Conservation (phyloP, 2,888 invertebrate species). For the Acronicta alni region DNA sequence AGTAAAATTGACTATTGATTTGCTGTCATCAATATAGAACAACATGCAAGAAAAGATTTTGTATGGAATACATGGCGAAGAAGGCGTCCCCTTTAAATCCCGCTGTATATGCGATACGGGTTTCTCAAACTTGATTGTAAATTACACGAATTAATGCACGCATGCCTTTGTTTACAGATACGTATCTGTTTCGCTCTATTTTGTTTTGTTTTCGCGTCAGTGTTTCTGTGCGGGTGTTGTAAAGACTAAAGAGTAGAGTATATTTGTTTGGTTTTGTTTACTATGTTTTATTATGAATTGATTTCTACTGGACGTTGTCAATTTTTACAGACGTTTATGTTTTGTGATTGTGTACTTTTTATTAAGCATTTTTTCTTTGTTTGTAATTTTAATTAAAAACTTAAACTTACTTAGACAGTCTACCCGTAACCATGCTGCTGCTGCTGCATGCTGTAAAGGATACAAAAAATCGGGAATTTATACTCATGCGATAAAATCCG, state of each 20-base stretch:
- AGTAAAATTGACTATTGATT: no score
- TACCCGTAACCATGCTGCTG: no score
- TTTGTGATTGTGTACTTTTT: no score
- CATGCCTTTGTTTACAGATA: constrained; percentile 61
- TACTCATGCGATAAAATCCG: no score
- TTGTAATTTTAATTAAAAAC: no score
- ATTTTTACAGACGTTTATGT: no score
- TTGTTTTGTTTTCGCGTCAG: constrained; percentile 41
- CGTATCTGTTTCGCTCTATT: constrained; percentile 47
- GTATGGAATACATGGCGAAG: neutral
- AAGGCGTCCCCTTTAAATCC: constrained; percentile 29
- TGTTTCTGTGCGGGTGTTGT: constrained; percentile 31
- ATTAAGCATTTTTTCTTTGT: no score
- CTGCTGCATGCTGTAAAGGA: no score
- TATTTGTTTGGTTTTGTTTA: constrained; percentile 12
- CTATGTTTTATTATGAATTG: constrained; percentile 1
- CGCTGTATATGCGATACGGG: constrained; percentile 45
- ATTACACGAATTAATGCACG: constrained; percentile 68
- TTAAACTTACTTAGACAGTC: no score
- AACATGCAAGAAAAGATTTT: neutral
- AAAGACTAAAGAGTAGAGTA: constrained; percentile 19
- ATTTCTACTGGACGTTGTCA: no score
- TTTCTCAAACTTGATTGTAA: constrained; percentile 62
- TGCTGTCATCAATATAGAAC: neutral
- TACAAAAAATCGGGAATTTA: no score